Evolutionary conservation across 2,113 vertebrate genomes (phyloP), one percentile per base, ranked within the genome.

Genomic region (Tricholaema leucomelas): DNA sequence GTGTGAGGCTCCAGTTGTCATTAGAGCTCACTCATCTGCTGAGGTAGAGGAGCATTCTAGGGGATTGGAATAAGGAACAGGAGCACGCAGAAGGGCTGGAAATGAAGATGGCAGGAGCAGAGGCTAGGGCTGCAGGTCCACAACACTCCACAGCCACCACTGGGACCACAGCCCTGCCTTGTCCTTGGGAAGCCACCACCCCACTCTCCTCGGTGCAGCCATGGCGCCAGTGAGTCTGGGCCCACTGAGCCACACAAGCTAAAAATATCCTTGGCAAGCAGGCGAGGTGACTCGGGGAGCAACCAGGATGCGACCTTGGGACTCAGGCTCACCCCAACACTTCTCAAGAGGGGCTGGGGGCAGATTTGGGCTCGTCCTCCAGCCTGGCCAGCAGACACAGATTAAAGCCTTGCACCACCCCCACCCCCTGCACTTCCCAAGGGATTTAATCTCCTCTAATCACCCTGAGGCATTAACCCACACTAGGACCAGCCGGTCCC

Each of bases 401-500:
- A 85, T 95, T 90, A 96, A 14, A 88, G 65, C 66, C 60, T 63
- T 63, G 12, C 72, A 72, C 55, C 17, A 15, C 42, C 52, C 25
- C 27, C 30, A 38, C 16, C 13, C 50, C 7, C 17, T 2, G 0
- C 31, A 16, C 54, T n/a, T n/a, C 10, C 40, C 2, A 2, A 19
- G 30, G 61, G 91, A 93, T 96, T 96, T 92, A n/a, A 88, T 66
- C 54, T 50, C 58, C 31, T 69, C 87, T 94, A 94, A 94, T 92
- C 89, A n/a, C 24, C 55, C 35, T 1, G 0, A 82, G 44, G 77
- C 71, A 93, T 93, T 89, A 91, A 92, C 84, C 40, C 27, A 2
- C 61, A 50, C 70, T 28, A 42, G 33, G 33, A 75, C 24, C 61
- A 84, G 73, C 69, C 2, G 0, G 28, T 40, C 36, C 38, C 23